Conservation (phyloP, 1,140 invertebrate genomes). For the Eufriesea mexicana region DNA sequence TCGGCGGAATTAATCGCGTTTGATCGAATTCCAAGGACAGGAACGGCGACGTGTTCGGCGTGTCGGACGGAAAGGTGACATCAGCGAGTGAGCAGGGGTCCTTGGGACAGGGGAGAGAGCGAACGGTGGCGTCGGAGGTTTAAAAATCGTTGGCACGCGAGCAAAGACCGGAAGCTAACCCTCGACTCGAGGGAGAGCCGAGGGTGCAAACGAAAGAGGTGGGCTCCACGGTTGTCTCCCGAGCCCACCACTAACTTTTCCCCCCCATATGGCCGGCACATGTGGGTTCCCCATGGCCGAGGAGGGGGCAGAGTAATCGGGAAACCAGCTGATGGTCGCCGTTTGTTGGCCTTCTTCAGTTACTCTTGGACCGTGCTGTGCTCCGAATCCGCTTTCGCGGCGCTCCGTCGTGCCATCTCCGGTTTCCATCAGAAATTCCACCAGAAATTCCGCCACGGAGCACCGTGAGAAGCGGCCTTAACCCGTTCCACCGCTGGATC, state of each 20-base stretch:
- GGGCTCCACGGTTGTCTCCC: slow-evolving; percentile 2
- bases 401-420: slow-evolving; percentile 32
- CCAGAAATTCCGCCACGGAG: background rate
- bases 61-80: no score
- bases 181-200: slow-evolving; percentile 1
- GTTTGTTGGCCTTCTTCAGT: slow-evolving; percentile 68
- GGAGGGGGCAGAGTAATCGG: slow-evolving; percentile 56
- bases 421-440: slow-evolving; percentile 18
- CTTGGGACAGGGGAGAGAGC: background rate
- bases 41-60: no score
- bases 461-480: slow-evolving; percentile 41
- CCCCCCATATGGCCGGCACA: slow-evolving; percentile 73
- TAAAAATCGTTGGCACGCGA: slow-evolving; percentile 44
- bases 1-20: no score
- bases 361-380: slow-evolving; percentile 68
- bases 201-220: slow-evolving; percentile 52
- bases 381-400: slow-evolving; percentile 35
- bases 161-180: slow-evolving; percentile 16
- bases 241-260: slow-evolving; percentile 20
- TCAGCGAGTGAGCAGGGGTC: no score
- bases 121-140: background rate
- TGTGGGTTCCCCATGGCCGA: slow-evolving; percentile 62
- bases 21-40: no score
- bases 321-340: slow-evolving; percentile 71
- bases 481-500: slow-evolving; percentile 41